Evolutionary conservation across 2,888 invertebrate species (phyloP).

Genomic region (Melipona bicolor): DNA sequence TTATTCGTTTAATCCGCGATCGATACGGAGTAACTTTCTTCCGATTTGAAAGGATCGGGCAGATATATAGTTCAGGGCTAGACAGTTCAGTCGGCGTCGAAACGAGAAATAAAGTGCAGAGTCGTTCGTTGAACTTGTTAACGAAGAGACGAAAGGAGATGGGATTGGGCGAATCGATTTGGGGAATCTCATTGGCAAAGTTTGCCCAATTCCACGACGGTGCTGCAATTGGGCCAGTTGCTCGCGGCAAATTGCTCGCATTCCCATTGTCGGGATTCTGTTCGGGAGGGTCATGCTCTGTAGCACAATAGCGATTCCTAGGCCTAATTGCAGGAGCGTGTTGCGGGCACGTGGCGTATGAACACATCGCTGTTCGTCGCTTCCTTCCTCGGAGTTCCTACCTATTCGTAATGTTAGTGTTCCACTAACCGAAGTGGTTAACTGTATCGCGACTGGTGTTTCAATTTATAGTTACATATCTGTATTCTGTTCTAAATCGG

Average conservation of each 20-base stretch:
- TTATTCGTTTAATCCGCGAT: too few species aligned
- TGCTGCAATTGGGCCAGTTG: slow-evolving; percentile 49
- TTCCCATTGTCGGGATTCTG: slow-evolving; percentile 54
- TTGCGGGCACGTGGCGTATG: slow-evolving; percentile 50
- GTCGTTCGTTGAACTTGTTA: neutral
- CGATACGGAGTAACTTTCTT: too few species aligned
- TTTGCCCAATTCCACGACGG: slow-evolving; percentile 34
- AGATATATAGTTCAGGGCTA: too few species aligned
- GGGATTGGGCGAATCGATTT: neutral
- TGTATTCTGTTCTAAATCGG: too few species aligned
- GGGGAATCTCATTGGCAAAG: slow-evolving; percentile 13
- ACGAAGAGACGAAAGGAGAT: neutral
- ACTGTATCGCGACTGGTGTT: neutral
- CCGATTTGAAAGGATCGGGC: too few species aligned
- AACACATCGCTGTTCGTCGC: slow-evolving; percentile 23
- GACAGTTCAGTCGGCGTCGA: too few species aligned
- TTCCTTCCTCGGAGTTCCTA: slow-evolving; percentile 9
- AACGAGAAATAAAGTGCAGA: neutral
- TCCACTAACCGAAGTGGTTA: neutral
- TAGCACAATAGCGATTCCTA: slow-evolving; percentile 51
- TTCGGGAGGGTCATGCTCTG: slow-evolving; percentile 40
- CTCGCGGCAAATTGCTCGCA: slow-evolving; percentile 48
- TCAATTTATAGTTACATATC: neutral
- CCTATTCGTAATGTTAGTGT: slow-evolving; percentile 17
- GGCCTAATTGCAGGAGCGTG: slow-evolving; percentile 59